Evolutionary conservation across 1,140 invertebrate genomes (phyloP).

Genomic region (Pomacea maculata): DNA sequence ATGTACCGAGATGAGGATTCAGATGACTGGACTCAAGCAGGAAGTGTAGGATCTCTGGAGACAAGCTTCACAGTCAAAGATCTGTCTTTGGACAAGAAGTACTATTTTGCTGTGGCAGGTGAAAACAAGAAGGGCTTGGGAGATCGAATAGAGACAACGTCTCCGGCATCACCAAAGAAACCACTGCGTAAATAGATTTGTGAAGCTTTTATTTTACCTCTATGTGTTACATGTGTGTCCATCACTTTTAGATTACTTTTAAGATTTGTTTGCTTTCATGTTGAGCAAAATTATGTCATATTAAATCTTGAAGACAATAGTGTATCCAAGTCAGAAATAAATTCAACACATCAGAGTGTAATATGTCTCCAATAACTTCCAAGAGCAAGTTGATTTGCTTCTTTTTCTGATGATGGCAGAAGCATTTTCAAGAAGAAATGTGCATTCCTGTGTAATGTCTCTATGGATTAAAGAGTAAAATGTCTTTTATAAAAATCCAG

Average conservation of each 20-base stretch:
- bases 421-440: too few species aligned
- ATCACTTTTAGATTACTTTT: too few species aligned
- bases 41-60: constrained; percentile 80
- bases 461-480: neutral
- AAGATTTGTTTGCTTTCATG: too few species aligned
- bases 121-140: constrained; percentile 94
- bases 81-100: constrained; percentile 91
- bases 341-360: too few species aligned
- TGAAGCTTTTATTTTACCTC: neutral
- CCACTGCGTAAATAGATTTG: constrained; percentile 41
- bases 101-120: constrained; percentile 95
- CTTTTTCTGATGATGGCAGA: too few species aligned
- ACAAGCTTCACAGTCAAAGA: constrained; percentile 86
- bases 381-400: too few species aligned
- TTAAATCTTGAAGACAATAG: too few species aligned
- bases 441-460: neutral
- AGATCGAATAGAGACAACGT: constrained; percentile 88
- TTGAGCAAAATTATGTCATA: too few species aligned
- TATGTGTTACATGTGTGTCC: too few species aligned
- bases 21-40: constrained; percentile 84
- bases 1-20: constrained; percentile 83
- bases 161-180: constrained; percentile 72
- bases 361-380: too few species aligned
- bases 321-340: too few species aligned
- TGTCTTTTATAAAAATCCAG: constrained; percentile 4